These are phyloP conservation scores for Heliornis fulica DNA, from an alignment of 2,113 vertebrate genomes.

Conservation along the genomic window DNA sequence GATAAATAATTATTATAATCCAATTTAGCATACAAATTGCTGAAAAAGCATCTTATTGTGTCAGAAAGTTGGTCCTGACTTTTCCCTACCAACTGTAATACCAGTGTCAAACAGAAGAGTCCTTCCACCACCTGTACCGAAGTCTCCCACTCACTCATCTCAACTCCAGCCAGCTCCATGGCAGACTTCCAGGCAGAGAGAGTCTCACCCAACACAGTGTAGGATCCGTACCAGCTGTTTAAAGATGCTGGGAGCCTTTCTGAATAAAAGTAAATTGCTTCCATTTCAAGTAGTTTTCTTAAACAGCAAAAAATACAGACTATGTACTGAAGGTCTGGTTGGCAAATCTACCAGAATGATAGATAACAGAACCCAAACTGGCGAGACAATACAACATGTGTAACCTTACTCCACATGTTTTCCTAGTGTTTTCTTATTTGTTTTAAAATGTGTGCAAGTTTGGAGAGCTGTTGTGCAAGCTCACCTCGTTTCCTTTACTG, in stretches of 20 bases:
- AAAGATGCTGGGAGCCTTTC: neutral
- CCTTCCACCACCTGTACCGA: rapidly evolving
- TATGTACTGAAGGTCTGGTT: neutral
- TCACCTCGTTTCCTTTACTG: neutral
- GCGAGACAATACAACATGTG: neutral
- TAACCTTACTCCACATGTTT: neutral
- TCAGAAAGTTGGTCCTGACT: neutral
- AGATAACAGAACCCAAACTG: slow-evolving; percentile 10
- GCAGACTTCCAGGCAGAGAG: neutral
- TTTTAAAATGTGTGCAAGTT: neutral
- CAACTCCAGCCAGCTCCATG: neutral
- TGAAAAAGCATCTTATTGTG: neutral
- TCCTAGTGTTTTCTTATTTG: slow-evolving; percentile 6
- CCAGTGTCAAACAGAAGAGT: neutral
- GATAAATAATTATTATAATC: neutral
- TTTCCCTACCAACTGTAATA: neutral
- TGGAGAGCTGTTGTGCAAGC: neutral
- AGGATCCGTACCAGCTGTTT: neutral
- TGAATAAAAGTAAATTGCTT: neutral
- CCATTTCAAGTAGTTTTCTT: neutral
- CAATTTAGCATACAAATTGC: neutral
- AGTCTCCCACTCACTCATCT: neutral
- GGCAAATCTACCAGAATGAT: slow-evolving; percentile 1
- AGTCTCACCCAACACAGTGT: neutral
- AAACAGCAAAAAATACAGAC: neutral